Evolutionary conservation across 2,888 invertebrate genomes (phyloP), one percentile per base, ranked within the genome.

Genomic region (Nomada hirtipes): DNA sequence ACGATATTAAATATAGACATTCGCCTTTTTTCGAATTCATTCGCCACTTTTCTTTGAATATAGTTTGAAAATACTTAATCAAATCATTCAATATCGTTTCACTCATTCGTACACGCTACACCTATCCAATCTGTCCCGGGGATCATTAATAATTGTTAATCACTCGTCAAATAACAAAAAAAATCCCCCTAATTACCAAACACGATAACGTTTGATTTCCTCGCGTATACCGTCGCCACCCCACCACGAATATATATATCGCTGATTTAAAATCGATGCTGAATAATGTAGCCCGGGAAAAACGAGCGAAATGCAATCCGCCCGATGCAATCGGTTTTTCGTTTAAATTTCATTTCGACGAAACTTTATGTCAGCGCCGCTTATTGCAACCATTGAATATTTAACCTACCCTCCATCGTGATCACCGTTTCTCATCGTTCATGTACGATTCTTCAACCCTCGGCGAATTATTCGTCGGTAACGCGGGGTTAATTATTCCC

Each of bases 401-500:
- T 85, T 85, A 76, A 84, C 61, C 23, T 61, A 55, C 67, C 75
- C 75, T 78, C 78, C 71, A 83, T 76, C 84, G 67, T 68, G 68
- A 78, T 83, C 83, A 82, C 82, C 72, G 70, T 53, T 75, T 72
- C 47, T 47, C 47, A 47, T 47, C 26, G 57, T 26, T 23, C 23
- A 9, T 26, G 52, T 50, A 69, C 61, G 68, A 55, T 23, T 75
- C 69, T 68, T 75, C 77, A 53, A 59, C 72, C 68, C 73, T 55
- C 64, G 69, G 7, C 82, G 78, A 82, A 86, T 88, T 86, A 88
- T 86, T 82, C 72, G 52, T 55, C 85, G 78, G 47, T 83, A 86
- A 86, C 70, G 42, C 77, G 69, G 77, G 74, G 82, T 86, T 88
- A 88, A 88, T 88, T 88, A 85, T 87, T 86, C 71, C 70, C 67